phyloP scores from a whole-genome alignment of 2,888 invertebrate species.

The Schrankia costaestrigalis region DNA sequence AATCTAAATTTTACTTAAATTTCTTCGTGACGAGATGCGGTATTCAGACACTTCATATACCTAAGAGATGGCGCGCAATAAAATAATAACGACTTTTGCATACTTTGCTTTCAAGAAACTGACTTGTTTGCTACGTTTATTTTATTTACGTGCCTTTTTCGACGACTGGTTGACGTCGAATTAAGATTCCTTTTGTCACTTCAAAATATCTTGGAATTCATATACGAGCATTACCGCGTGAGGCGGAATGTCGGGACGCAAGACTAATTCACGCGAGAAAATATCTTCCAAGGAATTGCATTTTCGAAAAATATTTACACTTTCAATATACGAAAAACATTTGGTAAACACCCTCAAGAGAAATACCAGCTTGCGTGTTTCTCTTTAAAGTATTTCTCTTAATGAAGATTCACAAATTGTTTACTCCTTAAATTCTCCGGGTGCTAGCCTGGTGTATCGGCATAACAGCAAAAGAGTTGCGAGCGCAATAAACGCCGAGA shows the following conservation, averaged over 20 bases:
- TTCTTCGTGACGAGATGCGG: slow-evolving; percentile 44
- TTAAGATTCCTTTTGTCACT: slow-evolving; percentile 50
- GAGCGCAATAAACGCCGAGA: slow-evolving; percentile 56
- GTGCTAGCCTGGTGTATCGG: slow-evolving; percentile 37
- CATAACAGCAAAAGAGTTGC: slow-evolving; percentile 43
- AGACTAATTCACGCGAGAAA: slow-evolving; percentile 68
- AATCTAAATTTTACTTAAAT: slow-evolving; percentile 62
- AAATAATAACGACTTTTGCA: slow-evolving; percentile 52
- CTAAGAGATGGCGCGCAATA: slow-evolving; percentile 47
- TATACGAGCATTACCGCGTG: slow-evolving; percentile 40
- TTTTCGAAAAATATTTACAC: slow-evolving; percentile 46
- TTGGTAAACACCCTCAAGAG: slow-evolving; percentile 35
- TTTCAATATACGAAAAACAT: slow-evolving; percentile 27
- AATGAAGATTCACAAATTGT: slow-evolving; percentile 56
- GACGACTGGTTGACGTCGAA: slow-evolving; percentile 37
- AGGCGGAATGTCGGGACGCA: slow-evolving; percentile 59
- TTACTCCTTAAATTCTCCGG: slow-evolving; percentile 43
- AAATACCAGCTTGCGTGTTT: slow-evolving; percentile 38
- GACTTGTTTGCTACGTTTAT: slow-evolving; percentile 10
- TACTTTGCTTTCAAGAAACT: slow-evolving; percentile 29
- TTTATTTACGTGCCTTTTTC: slow-evolving; percentile 22
- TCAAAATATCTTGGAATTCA: slow-evolving; percentile 43
- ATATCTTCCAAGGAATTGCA: slow-evolving; percentile 55
- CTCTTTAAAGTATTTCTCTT: slow-evolving; percentile 40
- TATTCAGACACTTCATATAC: slow-evolving; percentile 50